Evolutionary conservation across 1,140 invertebrate genomes (phyloP).

Genomic region (Phortica variegata): DNA sequence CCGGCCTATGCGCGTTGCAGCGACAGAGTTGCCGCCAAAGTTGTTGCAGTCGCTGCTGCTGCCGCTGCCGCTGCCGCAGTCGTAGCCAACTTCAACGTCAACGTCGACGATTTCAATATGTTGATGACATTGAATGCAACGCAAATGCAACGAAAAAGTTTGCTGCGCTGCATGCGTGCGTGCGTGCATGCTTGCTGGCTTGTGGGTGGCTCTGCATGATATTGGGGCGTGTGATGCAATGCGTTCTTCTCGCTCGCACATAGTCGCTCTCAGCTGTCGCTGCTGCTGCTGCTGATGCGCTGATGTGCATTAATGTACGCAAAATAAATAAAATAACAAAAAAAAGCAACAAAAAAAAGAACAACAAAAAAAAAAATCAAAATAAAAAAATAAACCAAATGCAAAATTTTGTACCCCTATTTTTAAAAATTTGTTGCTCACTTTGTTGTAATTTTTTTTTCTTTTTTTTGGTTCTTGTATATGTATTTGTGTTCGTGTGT

Average conservation of each 20-base stretch:
- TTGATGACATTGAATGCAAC: not conserved
- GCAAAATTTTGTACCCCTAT: constrained; percentile 40
- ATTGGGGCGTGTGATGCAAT: too few species aligned
- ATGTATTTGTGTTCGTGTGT: constrained; percentile 10
- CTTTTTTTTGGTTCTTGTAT: constrained; percentile 1
- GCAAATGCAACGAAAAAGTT: not conserved
- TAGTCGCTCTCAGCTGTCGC: too few species aligned
- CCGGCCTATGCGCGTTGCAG: too few species aligned
- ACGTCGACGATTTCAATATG: not conserved
- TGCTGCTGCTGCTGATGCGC: too few species aligned
- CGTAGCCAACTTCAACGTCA: not conserved
- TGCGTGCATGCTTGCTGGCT: too few species aligned
- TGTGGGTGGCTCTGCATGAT: too few species aligned
- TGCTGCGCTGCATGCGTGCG: too few species aligned
- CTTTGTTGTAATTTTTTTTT: constrained; percentile 21
- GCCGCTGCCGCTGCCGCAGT: not conserved
- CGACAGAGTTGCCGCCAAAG: too few species aligned
- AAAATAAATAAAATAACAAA: constrained; percentile 40
- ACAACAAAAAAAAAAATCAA: constrained; percentile 21
- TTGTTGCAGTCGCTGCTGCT: too few species aligned
- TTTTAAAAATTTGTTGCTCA: constrained; percentile 25
- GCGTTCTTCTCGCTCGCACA: too few species aligned
- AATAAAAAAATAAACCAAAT: constrained; percentile 13
- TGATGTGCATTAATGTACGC: too few species aligned
- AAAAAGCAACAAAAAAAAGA: constrained; percentile 47